Base-by-base conservation (phyloP, 2,113 vertebrate species). In the Platichthys stellatus region DNA sequence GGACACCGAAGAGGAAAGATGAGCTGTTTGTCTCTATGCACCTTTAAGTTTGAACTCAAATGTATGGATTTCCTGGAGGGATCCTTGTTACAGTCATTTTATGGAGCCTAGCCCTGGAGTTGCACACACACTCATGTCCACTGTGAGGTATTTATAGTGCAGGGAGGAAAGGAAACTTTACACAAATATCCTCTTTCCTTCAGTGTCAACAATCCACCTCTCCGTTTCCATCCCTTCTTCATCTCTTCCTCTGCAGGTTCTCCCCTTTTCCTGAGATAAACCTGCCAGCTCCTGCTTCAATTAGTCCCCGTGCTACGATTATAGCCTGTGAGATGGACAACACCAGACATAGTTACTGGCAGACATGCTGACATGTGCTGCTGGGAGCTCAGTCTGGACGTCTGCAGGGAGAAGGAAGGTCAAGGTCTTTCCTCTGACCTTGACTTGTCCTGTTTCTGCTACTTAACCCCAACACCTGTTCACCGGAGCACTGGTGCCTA, bases 211-310 rank as follows among this genome's bases (percentile, higher is more conserved):
- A 14, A 3, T 21, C 58, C 51, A 58, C 43, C 12, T 53, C 9
- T 61, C 31, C 38, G 13, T 54, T 21, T 28, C 18, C 31, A 24
- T 57, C 73, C 10, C 23, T 61, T 12, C 15, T 31, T 31, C 31
- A 7, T 31, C 51, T 64, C 26, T 68, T 14, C 18, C 58, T 60
- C 79, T 87, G 72, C 79, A 81, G 43, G 17, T 87, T 75, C 6
- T 61, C 45, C 69, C 10, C 74, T 82, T 90, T 91, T 43, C 89
- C 88, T 81, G 82, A 75, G 43, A 86, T 87, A 87, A 87, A 89
- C 60, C 74, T 87, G 80, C 73, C 83, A 67, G 40, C 72, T 49
- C 60, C 38, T 56, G 18, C 6, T 24, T 21, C n/a, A 54, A 3
- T 70, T 38, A 57, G n/a, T 88, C 83, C 78, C 85, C 28, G 17